Evolutionary conservation across 2,888 invertebrate genomes (phyloP), one percentile per base, ranked within the genome.

Genomic region (Drosophila barbarae): DNA sequence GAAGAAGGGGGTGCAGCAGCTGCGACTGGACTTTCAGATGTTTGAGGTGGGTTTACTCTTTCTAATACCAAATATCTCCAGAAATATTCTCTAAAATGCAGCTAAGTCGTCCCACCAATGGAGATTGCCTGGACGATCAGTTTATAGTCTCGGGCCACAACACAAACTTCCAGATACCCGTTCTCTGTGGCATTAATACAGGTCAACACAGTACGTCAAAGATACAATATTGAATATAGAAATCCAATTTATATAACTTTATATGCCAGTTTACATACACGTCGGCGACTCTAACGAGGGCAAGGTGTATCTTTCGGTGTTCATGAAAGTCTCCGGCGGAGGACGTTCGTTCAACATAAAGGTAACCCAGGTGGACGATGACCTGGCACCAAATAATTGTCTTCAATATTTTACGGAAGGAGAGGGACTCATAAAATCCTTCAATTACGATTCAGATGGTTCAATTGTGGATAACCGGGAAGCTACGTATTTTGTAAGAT

Each of bases 181-280:
- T 92, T 6, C 88, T 95, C 23, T 95, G 95, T 84, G 95, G 95
- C 18, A 92, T 93, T 39, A 95, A 95, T 84, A 92, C 93, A 1
- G 95, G 94, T 13, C 94, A 94, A 86, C 94, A 95, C 78, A 89
- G 95, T 95, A 90, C 90, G 87, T 82, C 42, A 2, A 4, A 4
- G 0, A 2, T 7, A 28, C 18, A 10, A 9, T 3, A 9, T n/a
- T 9, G 2, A 26, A 26, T 0, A 42, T 26, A 5, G 5, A 5
- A n/a, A 26, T 2, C 0, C 4, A 10, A 5, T 42, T 26, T 42
- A 5, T 26, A 15, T 5, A 42, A 42, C 1, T 10, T 15, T 0
- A 10, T 10, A 3, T 88, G 91, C 13, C 86, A 95, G 95, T 94
- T 60, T 95, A 94, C 82, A 90, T 95, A 13, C 94, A 95, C 87